These are phyloP conservation scores for Cerceris rybyensis DNA, from an alignment of 2,888 invertebrate genomes.

Conservation along the genomic window DNA sequence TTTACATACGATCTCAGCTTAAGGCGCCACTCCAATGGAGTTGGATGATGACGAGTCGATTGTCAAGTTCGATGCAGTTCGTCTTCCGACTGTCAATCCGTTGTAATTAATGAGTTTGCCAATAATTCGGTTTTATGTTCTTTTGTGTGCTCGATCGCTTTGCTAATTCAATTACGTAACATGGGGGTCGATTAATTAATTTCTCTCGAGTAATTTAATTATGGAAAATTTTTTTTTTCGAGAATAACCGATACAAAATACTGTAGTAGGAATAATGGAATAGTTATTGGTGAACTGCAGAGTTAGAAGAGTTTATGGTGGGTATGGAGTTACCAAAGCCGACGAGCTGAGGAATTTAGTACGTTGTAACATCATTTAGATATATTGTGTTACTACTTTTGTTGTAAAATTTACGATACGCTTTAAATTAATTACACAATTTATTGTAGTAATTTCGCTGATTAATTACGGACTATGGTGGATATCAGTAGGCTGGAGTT, in stretches of 20 bases:
- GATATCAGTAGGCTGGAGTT: too few relatives aligned
- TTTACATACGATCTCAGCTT: constrained; percentile 44
- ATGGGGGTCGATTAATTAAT: not conserved
- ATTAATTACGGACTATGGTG: too few relatives aligned
- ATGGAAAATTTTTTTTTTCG: not conserved
- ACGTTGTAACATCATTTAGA: too few relatives aligned
- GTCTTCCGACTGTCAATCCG: constrained; percentile 12
- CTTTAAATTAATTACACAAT: too few relatives aligned
- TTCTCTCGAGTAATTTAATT: not conserved
- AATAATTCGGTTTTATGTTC: constrained; percentile 35
- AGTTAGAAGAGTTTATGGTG: too few relatives aligned
- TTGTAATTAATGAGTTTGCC: constrained; percentile 36
- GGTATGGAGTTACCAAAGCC: too few relatives aligned
- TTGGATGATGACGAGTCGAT: constrained; percentile 14
- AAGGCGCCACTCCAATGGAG: constrained; percentile 38
- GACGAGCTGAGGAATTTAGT: too few relatives aligned
- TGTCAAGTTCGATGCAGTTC: constrained; percentile 12
- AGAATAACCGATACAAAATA: not conserved
- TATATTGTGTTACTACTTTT: too few relatives aligned
- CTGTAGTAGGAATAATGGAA: too few relatives aligned
- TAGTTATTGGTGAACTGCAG: too few relatives aligned
- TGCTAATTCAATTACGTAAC: constrained; percentile 41
- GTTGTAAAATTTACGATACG: too few relatives aligned
- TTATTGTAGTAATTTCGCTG: too few relatives aligned
- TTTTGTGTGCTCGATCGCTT: constrained; percentile 30